A percentile compares a stretch with the other conserved stretches of the same genome.
Evolutionary conservation across 2,888 invertebrate genomes (phyloP).

Genomic region (Volucella bombylans): DNA sequence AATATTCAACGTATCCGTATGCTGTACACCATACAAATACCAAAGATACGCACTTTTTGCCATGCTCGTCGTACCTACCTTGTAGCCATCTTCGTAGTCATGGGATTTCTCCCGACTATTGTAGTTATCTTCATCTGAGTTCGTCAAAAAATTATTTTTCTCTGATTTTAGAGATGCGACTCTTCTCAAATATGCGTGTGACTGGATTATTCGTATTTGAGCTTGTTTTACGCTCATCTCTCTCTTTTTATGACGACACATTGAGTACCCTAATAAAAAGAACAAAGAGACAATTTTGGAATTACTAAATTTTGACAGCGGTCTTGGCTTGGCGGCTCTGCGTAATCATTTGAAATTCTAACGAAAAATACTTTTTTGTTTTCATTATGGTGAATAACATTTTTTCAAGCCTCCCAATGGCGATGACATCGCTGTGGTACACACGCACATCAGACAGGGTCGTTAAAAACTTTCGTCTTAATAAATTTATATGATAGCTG

Average conservation of each 20-base stretch:
- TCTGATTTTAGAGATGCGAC: slow-evolving; percentile 20
- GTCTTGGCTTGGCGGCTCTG: not conserved
- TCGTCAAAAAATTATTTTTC: too few species aligned
- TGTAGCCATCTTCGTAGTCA: not conserved
- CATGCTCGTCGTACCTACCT: slow-evolving; percentile 43
- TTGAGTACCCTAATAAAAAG: slow-evolving; percentile 37
- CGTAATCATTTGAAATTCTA: slow-evolving; percentile 13
- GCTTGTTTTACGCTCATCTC: slow-evolving; percentile 22
- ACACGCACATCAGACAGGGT: too few species aligned
- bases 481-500: too few species aligned
- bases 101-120: too few species aligned
- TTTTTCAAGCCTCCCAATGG: not conserved
- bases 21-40: slow-evolving; percentile 33
- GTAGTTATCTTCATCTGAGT: too few species aligned
- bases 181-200: slow-evolving; percentile 22
- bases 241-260: slow-evolving; percentile 37
- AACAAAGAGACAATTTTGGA: slow-evolving; percentile 4
- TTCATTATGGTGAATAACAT: slow-evolving; percentile 5
- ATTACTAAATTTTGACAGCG: slow-evolving; percentile 38
- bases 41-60: slow-evolving; percentile 37
- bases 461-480: too few species aligned
- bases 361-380: slow-evolving; percentile 14
- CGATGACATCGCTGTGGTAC: too few species aligned
- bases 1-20: slow-evolving; percentile 30
- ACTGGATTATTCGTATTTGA: slow-evolving; percentile 15